phyloP scores from a whole-genome alignment of 2,113 vertebrate genomes.

The Saguinus imperator region DNA sequence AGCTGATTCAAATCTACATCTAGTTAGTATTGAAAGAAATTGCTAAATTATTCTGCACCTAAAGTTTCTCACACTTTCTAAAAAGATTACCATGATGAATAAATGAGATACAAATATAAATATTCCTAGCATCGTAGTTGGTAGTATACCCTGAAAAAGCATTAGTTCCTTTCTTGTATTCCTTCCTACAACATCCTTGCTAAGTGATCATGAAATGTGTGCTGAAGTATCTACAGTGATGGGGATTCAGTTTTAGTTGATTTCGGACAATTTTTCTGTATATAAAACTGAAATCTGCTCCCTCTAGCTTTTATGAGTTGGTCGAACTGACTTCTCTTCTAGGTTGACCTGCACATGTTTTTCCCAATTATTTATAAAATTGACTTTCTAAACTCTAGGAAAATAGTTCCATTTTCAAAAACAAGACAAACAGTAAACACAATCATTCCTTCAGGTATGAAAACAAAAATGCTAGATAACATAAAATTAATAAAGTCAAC shows the following conservation, averaged over 20 bases:
- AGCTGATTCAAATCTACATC: constrained; percentile 9
- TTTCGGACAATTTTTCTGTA: neutral
- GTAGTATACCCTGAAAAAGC: neutral
- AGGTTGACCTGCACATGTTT: neutral
- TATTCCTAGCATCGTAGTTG: neutral
- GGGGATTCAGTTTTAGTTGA: neutral
- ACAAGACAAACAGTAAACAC: neutral
- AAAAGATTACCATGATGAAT: neutral
- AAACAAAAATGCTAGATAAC: neutral
- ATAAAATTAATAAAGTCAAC: neutral
- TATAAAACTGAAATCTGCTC: neutral
- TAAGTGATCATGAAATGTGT: neutral
- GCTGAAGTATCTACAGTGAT: neutral
- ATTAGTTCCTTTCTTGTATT: constrained; percentile 10
- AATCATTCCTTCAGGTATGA: neutral
- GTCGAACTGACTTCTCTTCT: neutral
- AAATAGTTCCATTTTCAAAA: constrained; percentile 14
- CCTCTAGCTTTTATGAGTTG: neutral
- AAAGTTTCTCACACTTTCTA: constrained; percentile 15
- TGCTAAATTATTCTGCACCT: neutral
- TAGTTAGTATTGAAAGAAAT: constrained; percentile 27
- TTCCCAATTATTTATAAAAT: neutral
- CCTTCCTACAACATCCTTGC: neutral
- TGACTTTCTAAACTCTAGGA: neutral
- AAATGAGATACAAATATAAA: neutral